Evolutionary conservation across 2,888 invertebrate genomes (phyloP).

Genomic region (Protodeltote pygarga): DNA sequence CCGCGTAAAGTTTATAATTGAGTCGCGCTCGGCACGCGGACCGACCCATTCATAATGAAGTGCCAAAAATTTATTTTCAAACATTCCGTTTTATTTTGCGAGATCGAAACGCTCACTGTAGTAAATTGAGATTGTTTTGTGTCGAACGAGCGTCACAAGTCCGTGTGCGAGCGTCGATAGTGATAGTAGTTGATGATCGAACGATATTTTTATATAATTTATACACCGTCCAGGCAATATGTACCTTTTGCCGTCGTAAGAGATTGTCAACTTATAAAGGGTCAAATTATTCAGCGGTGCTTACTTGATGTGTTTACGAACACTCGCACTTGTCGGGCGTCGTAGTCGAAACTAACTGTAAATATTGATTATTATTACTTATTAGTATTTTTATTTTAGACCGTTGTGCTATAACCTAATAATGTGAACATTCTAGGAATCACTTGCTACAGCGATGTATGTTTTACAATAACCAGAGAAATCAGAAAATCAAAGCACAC

Average conservation of each 20-base stretch:
- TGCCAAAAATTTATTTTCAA: slow-evolving; percentile 44
- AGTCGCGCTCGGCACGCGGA: slow-evolving; percentile 36
- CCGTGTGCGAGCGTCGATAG: slow-evolving; percentile 25
- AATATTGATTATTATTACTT: slow-evolving; percentile 84
- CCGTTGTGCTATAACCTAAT: slow-evolving; percentile 82
- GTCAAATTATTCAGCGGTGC: slow-evolving; percentile 53
- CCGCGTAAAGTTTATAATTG: slow-evolving; percentile 41
- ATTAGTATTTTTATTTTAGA: slow-evolving; percentile 84
- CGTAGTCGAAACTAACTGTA: slow-evolving; percentile 70
- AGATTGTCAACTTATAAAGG: slow-evolving; percentile 40
- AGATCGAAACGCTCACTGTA: slow-evolving; percentile 14
- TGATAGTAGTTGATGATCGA: slow-evolving; percentile 40
- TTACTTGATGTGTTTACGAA: slow-evolving; percentile 50
- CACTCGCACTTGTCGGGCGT: slow-evolving; percentile 49
- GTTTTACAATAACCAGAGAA: slow-evolving; percentile 49
- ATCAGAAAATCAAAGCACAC: slow-evolving; percentile 46
- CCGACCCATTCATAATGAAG: slow-evolving; percentile 37
- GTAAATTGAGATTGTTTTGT: slow-evolving; percentile 18
- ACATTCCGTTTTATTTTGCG: slow-evolving; percentile 28
- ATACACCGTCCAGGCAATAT: slow-evolving; percentile 46
- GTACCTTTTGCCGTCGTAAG: slow-evolving; percentile 40
- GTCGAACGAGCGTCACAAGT: slow-evolving; percentile 3
- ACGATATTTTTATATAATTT: slow-evolving; percentile 46
- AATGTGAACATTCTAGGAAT: slow-evolving; percentile 54
- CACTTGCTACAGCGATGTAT: slow-evolving; percentile 47